A percentile compares a stretch with the other conserved stretches of the same genome.
Conservation (phyloP, 2,113 vertebrate genomes). For the Ictalurus furcatus region DNA sequence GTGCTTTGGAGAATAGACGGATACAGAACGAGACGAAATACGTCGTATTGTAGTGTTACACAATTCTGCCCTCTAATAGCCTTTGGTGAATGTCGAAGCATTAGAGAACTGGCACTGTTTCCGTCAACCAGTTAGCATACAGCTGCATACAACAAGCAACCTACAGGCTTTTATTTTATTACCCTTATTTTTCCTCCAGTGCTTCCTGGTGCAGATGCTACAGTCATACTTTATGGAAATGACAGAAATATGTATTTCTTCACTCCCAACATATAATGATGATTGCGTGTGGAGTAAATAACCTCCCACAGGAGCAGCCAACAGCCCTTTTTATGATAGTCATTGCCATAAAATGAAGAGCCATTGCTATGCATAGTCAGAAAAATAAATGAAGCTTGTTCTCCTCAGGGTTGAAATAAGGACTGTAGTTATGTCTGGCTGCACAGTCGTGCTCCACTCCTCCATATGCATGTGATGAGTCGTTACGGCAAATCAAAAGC, state of each 20-base stretch:
- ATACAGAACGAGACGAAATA: background rate
- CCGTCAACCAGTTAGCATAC: background rate
- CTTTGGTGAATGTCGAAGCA: background rate
- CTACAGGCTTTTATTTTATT: slow-evolving; percentile 27
- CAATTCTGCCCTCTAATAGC: background rate
- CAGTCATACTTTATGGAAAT: slow-evolving; percentile 53
- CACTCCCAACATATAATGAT: slow-evolving; percentile 64
- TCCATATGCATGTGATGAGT: slow-evolving; percentile 38
- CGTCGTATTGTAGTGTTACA: background rate
- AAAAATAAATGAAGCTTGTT: slow-evolving; percentile 64
- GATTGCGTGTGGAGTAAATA: slow-evolving; percentile 56
- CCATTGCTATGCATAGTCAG: slow-evolving; percentile 65
- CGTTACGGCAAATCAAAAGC: slow-evolving; percentile 46
- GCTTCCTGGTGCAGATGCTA: slow-evolving; percentile 38
- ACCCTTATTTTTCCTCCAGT: slow-evolving; percentile 19
- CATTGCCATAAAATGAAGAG: slow-evolving; percentile 53
- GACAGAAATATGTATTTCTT: slow-evolving; percentile 68
- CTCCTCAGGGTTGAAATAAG: slow-evolving; percentile 49
- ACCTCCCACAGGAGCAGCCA: slow-evolving; percentile 60
- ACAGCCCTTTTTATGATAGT: slow-evolving; percentile 53
- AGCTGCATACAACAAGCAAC: background rate
- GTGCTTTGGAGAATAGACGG: background rate
- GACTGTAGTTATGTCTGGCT: slow-evolving; percentile 31
- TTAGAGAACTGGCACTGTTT: background rate
- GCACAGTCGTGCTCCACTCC: slow-evolving; percentile 16